Evolutionary conservation across 1,140 invertebrate species (phyloP).

Genomic region (Zaprionus lachaisei): DNA sequence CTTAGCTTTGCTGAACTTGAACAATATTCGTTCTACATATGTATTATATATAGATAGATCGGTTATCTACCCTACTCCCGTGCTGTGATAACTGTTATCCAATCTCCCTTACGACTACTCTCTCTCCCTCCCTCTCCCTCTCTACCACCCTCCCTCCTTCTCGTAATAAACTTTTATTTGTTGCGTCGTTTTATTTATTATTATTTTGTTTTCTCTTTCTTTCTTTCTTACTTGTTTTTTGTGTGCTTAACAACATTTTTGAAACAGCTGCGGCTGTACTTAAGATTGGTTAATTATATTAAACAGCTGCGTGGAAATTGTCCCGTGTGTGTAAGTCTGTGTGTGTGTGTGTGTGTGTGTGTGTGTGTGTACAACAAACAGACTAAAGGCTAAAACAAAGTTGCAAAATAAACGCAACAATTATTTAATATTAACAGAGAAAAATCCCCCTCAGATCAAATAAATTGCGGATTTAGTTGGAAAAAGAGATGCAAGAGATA

Average conservation of each 20-base stretch:
- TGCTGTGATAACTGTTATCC: conserved; percentile 5
- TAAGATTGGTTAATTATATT: conserved; percentile 42
- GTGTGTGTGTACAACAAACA: conserved; percentile 20
- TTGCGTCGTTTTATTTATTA: conserved; percentile 5
- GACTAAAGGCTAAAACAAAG: conserved; percentile 9
- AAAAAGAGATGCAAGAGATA: neutral
- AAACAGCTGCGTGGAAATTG: conserved; percentile 46
- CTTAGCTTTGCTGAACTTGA: conserved; percentile 4
- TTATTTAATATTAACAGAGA: neutral
- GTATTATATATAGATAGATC: neutral
- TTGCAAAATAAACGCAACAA: conserved; percentile 1
- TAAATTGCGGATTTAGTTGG: neutral
- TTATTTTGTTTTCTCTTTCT: neutral
- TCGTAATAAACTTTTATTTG: conserved; percentile 7
- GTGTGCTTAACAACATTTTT: conserved; percentile 19
- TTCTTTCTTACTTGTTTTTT: neutral
- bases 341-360: neutral
- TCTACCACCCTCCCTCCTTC: neutral
- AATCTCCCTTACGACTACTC: neutral
- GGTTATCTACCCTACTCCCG: neutral
- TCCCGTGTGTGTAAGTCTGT: neutral
- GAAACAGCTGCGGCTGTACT: conserved; percentile 34
- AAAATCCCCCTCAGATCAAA: neutral
- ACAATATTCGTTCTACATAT: neutral
- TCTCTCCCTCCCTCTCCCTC: neutral